Percentiles rank a stretch among this genome's conserved stretches.
Conservation (phyloP, 2,888 invertebrate genomes). For the Sesia apiformis region DNA sequence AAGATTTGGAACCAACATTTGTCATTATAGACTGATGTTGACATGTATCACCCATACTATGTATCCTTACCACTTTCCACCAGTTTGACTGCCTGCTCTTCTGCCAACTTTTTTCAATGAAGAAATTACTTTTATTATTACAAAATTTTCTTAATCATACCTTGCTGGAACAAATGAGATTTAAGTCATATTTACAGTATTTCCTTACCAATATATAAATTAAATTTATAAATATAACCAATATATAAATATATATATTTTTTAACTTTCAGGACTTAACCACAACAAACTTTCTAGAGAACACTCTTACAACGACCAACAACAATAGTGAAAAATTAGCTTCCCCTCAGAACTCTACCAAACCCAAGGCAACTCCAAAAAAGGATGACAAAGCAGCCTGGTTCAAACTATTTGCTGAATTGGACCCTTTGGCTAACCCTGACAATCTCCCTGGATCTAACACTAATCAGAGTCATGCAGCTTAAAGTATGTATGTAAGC, state of each 20-base stretch:
- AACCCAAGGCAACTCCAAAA: conserved; percentile 42
- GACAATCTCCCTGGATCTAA: conserved; percentile 71
- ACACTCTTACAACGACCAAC: conserved; percentile 10
- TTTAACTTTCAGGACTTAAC: conserved; percentile 34
- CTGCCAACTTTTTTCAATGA: no score
- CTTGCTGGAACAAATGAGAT: no score
- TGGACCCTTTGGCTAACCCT: conserved; percentile 93
- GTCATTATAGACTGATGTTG: no score
- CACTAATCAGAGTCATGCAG: conserved; percentile 66
- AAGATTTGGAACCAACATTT: no score
- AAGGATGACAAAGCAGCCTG: conserved; percentile 78
- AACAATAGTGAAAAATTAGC: conserved; percentile 6
- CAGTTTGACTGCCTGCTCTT: no score
- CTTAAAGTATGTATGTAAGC: conserved; percentile 25
- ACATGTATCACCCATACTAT: no score
- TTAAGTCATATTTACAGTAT: no score
- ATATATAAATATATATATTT: background rate
- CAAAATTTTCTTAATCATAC: no score
- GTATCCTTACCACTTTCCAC: no score
- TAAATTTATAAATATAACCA: no score
- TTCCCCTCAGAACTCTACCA: conserved; percentile 16
- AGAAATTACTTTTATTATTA: no score
- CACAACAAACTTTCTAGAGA: conserved; percentile 14
- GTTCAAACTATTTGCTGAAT: conserved; percentile 93
- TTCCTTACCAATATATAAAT: no score